phyloP scores from a whole-genome alignment of 2,113 vertebrate genomes.

The Alectura lathami region DNA sequence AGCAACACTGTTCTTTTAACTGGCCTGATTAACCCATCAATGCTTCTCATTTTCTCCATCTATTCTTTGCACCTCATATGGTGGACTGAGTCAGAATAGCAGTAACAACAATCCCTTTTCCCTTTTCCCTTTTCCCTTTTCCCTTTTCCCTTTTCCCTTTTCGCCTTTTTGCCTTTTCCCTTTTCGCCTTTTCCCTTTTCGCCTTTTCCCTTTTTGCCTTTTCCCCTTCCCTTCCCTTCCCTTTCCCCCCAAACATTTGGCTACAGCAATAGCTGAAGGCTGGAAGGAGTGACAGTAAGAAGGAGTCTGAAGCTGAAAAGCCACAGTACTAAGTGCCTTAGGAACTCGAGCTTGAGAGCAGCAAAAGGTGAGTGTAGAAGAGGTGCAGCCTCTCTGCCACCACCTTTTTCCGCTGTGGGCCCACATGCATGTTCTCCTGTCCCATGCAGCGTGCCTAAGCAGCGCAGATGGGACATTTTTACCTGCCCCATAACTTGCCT shows the following conservation, averaged over 20 bases:
- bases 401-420: accelerated
- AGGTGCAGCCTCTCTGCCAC: background rate
- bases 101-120: background rate
- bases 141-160: background rate
- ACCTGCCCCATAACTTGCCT: background rate
- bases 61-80: background rate
- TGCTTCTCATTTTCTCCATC: background rate
- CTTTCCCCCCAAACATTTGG: background rate
- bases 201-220: background rate
- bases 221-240: no score
- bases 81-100: background rate
- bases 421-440: background rate
- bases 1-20: background rate
- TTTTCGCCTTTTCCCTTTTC: background rate
- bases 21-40: background rate
- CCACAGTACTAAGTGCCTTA: background rate
- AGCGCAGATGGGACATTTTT: background rate
- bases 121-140: background rate
- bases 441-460: background rate
- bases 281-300: background rate
- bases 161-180: background rate
- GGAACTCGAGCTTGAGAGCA: background rate
- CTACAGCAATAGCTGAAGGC: background rate
- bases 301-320: background rate
- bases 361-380: background rate